Base-by-base conservation (phyloP, 92 coral and sea anemone genomes). In the Phenganax subtilis region DNA sequence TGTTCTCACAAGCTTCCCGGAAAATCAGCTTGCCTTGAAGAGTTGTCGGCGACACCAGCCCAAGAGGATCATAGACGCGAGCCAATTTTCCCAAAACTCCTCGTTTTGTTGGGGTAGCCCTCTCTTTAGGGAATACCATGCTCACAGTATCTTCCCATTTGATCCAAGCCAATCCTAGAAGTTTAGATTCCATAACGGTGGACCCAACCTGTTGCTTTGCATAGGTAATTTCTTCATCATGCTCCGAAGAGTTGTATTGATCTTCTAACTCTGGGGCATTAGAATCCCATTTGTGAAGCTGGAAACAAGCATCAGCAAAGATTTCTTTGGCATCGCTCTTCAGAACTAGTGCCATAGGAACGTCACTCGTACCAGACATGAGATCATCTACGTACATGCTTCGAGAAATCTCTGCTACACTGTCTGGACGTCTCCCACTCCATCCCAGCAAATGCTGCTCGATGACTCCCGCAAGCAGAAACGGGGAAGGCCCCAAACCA, bases 321-420 rank as follows among this genome's bases (percentile, higher is more conserved):
- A 59, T 10, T 59, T 59, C 65, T 59, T 0, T 59, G 17, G 65
- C 65, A 25, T 59, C 17, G 17, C 20, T 14, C 17, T 59, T 59
- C 16, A 59, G 17, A 14, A 0, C 65, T 59, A 14, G 65, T 3
- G 65, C 65, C 15, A 6, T 59, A 14, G 65, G 15, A 25, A 59
- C 65, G 64, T 59, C 20, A 25, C 64, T 14, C 0, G 64, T 20
- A 14, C 17, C 64, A 9, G 64, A 59, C 0, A 59, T 59, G 7
- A 59, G 64, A 25, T 59, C 65, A 20, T 59, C 65, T 59, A 59
- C 65, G 65, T 59, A 59, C 65, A 59, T 14, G 17, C 65, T 59
- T 10, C 65, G 65, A 6, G 65, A 59, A 3, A 59, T 59, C 65
- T 59, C 64, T 59, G 65, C 65, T 20, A 59, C 65, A 25, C 65